phyloP scores from a whole-genome alignment of 2,888 invertebrate genomes.

The Orthonychiurus folsomi region DNA sequence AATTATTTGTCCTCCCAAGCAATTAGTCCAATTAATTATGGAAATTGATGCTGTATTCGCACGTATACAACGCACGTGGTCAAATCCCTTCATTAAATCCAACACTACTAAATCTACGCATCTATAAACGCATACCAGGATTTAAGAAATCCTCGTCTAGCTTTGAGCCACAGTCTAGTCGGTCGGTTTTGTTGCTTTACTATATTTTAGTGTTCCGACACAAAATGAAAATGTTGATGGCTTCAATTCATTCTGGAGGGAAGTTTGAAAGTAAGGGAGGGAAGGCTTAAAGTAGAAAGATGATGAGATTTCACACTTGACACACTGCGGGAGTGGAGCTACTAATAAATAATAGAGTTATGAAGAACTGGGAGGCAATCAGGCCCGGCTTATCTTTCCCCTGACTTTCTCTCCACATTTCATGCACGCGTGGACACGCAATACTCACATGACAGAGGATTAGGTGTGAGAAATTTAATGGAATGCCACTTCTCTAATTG shows the following conservation, averaged over 20 bases:
- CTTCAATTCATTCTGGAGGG: not conserved
- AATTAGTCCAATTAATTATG: not conserved
- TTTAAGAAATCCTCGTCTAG: too few species aligned
- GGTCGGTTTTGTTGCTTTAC: too few species aligned
- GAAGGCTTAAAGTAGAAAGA: not conserved
- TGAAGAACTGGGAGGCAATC: not conserved
- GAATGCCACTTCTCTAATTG: not conserved
- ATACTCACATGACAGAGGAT: not conserved
- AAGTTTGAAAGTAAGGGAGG: not conserved
- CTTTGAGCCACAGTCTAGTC: too few species aligned
- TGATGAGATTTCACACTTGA: constrained; percentile 1
- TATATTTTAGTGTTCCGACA: too few species aligned
- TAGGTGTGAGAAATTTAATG: not conserved
- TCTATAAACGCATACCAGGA: too few species aligned
- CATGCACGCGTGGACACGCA: too few species aligned
- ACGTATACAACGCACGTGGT: too few species aligned
- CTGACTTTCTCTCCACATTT: not conserved
- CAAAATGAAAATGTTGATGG: not conserved
- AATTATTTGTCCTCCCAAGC: not conserved
- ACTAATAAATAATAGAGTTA: not conserved
- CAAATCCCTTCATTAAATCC: too few species aligned
- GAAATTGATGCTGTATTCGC: too few species aligned
- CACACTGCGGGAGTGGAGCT: not conserved
- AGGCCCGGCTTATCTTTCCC: not conserved
- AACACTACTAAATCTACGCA: too few species aligned